Conservation (phyloP, 2,888 invertebrate genomes). For the Tyria jacobaeae region DNA sequence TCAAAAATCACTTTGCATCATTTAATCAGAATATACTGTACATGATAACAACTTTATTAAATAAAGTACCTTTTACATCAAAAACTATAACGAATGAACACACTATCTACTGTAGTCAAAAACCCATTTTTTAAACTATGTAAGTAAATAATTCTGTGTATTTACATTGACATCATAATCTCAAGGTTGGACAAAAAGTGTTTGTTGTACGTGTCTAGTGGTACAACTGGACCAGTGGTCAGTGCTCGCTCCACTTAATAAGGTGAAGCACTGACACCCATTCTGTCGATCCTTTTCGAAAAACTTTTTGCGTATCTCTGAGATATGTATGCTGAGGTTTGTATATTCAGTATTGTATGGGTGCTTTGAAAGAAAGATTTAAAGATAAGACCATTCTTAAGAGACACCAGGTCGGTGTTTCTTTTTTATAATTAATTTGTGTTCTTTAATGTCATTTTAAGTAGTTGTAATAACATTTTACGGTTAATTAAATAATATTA, state of each 20-base stretch:
- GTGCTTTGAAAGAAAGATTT: conserved; percentile 15
- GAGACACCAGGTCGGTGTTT: neutral
- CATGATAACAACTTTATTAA: neutral
- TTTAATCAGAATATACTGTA: neutral
- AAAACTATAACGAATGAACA: neutral
- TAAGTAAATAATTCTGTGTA: conserved; percentile 14
- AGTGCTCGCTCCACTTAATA: conserved; percentile 45
- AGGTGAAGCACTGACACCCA: conserved; percentile 49
- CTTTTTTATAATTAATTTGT: neutral
- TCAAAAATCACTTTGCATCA: neutral
- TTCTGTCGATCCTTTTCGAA: conserved; percentile 38
- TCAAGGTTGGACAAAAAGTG: conserved; percentile 34
- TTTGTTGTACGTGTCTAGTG: conserved; percentile 39
- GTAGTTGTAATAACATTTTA: no score
- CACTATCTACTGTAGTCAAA: neutral
- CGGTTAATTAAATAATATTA: no score
- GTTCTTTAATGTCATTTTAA: neutral
- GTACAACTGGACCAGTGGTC: conserved; percentile 38
- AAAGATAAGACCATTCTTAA: conserved; percentile 21
- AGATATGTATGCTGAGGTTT: conserved; percentile 63
- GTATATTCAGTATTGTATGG: conserved; percentile 16
- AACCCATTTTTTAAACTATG: neutral
- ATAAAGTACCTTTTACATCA: no score
- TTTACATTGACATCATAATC: conserved; percentile 23
- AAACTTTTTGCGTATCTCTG: conserved; percentile 45